Base-by-base conservation (phyloP, 2,888 invertebrate species). In the Scelioninae gen. 1 region DNA sequence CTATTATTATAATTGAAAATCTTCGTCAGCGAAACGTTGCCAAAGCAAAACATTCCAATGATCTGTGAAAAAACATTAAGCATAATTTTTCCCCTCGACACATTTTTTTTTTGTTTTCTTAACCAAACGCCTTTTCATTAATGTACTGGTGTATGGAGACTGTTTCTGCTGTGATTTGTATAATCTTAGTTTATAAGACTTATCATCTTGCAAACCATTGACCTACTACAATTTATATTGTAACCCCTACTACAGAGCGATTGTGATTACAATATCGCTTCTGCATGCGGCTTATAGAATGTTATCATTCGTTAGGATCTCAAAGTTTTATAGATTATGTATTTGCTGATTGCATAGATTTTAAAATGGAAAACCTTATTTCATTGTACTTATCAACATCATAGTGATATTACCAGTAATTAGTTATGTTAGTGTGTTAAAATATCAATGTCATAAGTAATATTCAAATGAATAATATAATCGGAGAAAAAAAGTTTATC, bases 31-130 rank as follows among this genome's bases (percentile, higher is more conserved):
- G 23, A 58, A 62, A 72, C 40, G 8, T 69, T 69, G 38, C 69
- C 62, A 78, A 69, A 63, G 63, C 10, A n/a, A 49, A 45, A 34
- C 47, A 53, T 66, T 55, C 38, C 47, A 72, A 45, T 16, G 15
- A 51, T 56, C 47, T 65, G 47, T 72, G 38, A 74, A 23, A 66
- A 74, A 86, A 85, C 88, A 88, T 89, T 88, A 88, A 88, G 87
- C 88, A 88, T 88, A 88, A 87, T 88, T 89, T 88, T 88, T 83
- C n/a, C 49, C 1, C 63, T 9, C 49, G 0, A 55, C 9, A 66
- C 51, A 76, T 51, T 15, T 49, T 55, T 1, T 74, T 79, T 82
- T 72, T 29, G 53, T 81, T 71, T 29, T 49, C 43, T 49, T 68
- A 65, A 75, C 62, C 55, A 58, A 78, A 69, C 29, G 69, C 65